Base-by-base conservation (phyloP, 53 echinoderm and acorn worm species). In the Astropecten irregularis region DNA sequence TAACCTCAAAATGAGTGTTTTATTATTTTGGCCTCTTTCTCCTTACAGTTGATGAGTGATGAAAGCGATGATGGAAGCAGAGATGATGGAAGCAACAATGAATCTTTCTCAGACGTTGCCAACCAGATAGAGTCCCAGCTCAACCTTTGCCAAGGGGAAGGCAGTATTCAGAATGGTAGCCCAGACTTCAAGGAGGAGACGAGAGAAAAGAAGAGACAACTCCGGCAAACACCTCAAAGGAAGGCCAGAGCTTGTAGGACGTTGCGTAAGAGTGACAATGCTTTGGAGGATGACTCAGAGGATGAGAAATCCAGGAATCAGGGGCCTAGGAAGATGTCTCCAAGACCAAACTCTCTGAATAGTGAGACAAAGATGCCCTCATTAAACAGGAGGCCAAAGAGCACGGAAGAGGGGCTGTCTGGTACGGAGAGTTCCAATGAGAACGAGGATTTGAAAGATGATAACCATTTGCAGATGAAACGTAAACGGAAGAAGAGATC, bases 61-160 rank as follows among this genome's bases (percentile, higher is more conserved):
- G 38, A 6, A 31, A 72, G 85, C 28, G 72, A 73, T 40, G 38
- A 40, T 35, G 26, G n/a, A 14, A 85, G 76, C 32, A 49, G 71
- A 9, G 77, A 79, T 65, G 79, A 88, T 18, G 28, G 23, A 3
- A 85, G 74, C 52, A 64, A 73, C 15, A 74, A 84, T 11, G 79
- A 79, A 7, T 42, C 56, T 10, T 67, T 91, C 84, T 62, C 91
- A 37, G 84, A 88, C 21, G 73, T 55, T 19, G 91, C 91, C n/a
- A 84, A 88, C 64, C 76, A 91, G 76, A 91, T 91, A 13, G 88
- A 91, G 48, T 85, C 90, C 10, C 81, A 85, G 56, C 67, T 85
- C 65, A 62, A 84, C 47, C 46, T 73, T 44, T 34, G 42, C 39
- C 67, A 59, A n/a, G 44, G 23, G 9, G 23, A 31, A 23, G 27